phyloP scores from a whole-genome alignment of 2,797 vertebrate genomes.

The Falco novaeseelandiae region DNA sequence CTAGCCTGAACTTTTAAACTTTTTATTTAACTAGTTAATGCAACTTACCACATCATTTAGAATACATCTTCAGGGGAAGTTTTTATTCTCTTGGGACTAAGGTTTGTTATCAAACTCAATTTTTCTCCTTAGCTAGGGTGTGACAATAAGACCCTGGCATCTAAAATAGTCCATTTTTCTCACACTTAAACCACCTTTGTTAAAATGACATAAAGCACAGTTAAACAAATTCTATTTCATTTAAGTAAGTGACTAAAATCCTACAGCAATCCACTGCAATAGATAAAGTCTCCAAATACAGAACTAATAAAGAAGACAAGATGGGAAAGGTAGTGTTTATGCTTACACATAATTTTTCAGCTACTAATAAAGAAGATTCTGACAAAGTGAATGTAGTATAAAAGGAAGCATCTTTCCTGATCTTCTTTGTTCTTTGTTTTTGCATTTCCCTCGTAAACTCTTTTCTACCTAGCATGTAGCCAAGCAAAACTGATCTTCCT shows the following conservation, averaged over 20 bases:
- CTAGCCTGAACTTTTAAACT: background rate
- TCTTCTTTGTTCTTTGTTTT: background rate
- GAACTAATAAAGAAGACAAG: background rate
- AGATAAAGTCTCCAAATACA: background rate
- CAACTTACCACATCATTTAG: background rate
- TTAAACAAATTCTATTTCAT: background rate
- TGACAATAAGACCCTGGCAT: background rate
- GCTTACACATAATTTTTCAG: background rate
- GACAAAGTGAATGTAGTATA: background rate
- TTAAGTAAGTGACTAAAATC: background rate
- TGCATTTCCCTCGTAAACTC: background rate
- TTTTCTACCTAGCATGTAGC: background rate
- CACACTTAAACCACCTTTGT: background rate
- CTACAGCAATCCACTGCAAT: background rate
- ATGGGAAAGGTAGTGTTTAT: background rate
- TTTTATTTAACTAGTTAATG: background rate
- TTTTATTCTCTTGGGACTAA: background rate
- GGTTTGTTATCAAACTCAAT: background rate
- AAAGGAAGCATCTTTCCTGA: background rate
- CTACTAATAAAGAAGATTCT: background rate
- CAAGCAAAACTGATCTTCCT: background rate
- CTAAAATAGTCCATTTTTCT: background rate
- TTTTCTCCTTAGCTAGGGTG: background rate
- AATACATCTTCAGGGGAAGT: background rate
- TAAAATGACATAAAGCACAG: background rate